phyloP scores from a whole-genome alignment of 2,113 vertebrate genomes.

The Platichthys stellatus region DNA sequence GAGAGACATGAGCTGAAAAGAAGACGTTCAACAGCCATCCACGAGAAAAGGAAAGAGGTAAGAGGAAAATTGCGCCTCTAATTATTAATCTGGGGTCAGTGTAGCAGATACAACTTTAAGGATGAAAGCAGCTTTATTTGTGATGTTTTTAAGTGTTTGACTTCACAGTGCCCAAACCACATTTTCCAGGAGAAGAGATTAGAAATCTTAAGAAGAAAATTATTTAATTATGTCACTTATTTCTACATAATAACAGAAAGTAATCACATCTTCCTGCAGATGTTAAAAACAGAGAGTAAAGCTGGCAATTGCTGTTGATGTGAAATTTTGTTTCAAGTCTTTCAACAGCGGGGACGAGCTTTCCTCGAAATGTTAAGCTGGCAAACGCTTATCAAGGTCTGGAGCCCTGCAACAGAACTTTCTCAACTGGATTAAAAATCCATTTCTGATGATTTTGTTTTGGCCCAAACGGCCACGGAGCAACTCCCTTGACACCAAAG shows the following conservation, averaged over 20 bases:
- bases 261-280: background rate
- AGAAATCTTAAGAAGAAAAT: background rate
- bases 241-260: background rate
- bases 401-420: conserved; percentile 15
- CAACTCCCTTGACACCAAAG: conserved; percentile 33
- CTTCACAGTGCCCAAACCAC: background rate
- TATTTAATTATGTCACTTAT: background rate
- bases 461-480: background rate
- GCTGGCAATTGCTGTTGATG: background rate
- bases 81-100: background rate
- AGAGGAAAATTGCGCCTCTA: conserved; percentile 17
- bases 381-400: conserved; percentile 16
- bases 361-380: conserved; percentile 12
- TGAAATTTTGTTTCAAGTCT: conserved; percentile 15
- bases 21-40: conserved; percentile 2
- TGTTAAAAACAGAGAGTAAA: background rate
- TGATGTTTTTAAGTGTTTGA: background rate
- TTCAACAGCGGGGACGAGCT: conserved; percentile 16
- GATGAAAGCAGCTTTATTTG: background rate
- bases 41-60: conserved; percentile 38
- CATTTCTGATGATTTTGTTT: conserved; percentile 39
- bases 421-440: conserved; percentile 25
- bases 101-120: background rate
- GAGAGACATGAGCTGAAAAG: background rate
- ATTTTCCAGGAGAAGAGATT: background rate